Conservation (phyloP, 2,797 vertebrate species). For the Cossypha polioptera region DNA sequence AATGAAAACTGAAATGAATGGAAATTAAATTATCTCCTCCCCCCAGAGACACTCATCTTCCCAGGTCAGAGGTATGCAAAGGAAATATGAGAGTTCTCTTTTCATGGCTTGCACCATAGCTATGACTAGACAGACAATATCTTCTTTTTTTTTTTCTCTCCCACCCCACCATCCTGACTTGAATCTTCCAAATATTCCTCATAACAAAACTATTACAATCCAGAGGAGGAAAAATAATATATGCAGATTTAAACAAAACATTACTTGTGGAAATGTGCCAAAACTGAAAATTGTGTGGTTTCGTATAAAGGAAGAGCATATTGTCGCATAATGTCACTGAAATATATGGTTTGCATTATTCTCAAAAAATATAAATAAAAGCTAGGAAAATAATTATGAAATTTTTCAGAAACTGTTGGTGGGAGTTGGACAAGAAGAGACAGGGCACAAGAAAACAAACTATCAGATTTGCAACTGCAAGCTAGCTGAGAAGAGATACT, state of each 20-base stretch:
- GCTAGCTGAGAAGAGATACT: neutral
- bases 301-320: neutral
- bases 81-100: conserved; percentile 60
- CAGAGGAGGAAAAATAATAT: neutral
- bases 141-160: neutral
- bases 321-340: neutral
- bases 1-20: conserved; percentile 63
- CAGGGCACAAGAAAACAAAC: neutral
- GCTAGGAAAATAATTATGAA: neutral
- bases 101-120: conserved; percentile 37
- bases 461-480: neutral
- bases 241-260: neutral
- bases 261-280: neutral
- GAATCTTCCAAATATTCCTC: neutral
- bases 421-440: neutral
- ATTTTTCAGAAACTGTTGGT: neutral
- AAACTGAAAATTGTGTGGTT: conserved; percentile 12
- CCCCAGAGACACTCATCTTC: conserved; percentile 56
- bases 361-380: conserved; percentile 4
- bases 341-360: neutral
- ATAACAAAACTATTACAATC: neutral
- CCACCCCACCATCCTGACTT: neutral
- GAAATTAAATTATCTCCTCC: conserved; percentile 75
- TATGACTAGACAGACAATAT: conserved; percentile 26
- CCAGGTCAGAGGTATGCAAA: conserved; percentile 58